A percentile compares a stretch with the other conserved stretches of the same genome.
These are phyloP conservation scores for Athrips mouffetella DNA, from an alignment of 2,888 invertebrate species.

Conservation along the genomic window DNA sequence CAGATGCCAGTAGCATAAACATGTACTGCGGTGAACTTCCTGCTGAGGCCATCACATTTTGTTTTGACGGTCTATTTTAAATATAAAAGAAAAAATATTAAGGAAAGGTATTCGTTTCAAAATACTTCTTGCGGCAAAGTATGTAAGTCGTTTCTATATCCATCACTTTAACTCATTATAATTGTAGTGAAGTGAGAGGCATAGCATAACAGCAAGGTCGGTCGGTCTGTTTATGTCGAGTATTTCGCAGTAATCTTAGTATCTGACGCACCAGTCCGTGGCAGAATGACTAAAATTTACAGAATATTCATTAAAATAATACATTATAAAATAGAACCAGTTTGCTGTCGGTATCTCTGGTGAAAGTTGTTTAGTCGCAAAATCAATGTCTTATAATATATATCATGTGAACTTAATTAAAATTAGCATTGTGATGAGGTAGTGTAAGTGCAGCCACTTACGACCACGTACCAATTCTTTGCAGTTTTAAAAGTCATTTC, in stretches of 20 bases:
- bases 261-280: slow-evolving; percentile 5
- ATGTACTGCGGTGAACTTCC: slow-evolving; percentile 36
- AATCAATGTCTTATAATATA: neutral
- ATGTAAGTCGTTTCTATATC: slow-evolving; percentile 8
- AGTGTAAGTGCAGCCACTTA: no score
- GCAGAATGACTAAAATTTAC: neutral
- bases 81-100: no score
- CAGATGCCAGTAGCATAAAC: slow-evolving; percentile 25
- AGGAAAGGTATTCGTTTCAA: no score
- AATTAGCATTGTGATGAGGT: no score
- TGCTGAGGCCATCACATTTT: slow-evolving; percentile 21
- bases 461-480: no score
- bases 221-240: slow-evolving; percentile 25
- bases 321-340: neutral
- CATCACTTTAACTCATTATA: slow-evolving; percentile 9
- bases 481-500: no score
- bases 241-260: slow-evolving; percentile 12
- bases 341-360: no score
- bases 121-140: neutral
- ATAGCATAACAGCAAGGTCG: slow-evolving; percentile 38
- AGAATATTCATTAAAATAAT: neutral
- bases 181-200: slow-evolving; percentile 30
- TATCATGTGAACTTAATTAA: no score
- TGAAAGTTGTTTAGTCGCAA: slow-evolving; percentile 1
- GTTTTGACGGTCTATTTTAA: slow-evolving; percentile 11